Evolutionary conservation across 2,888 invertebrate species (phyloP).

Genomic region (Nemoura dubitans): DNA sequence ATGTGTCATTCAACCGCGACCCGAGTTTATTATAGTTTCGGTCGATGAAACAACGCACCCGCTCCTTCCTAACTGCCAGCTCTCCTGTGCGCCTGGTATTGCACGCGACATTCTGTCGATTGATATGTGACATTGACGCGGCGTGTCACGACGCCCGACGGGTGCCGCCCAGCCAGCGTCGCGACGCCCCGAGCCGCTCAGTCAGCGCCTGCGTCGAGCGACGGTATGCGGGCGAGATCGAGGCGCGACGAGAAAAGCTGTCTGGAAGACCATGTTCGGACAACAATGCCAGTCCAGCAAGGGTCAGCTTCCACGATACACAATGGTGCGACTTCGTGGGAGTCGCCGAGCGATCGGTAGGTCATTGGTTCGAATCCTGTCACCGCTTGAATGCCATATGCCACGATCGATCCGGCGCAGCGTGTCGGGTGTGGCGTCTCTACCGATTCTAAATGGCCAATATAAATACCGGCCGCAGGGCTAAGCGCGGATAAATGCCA

Average conservation of each 20-base stretch:
- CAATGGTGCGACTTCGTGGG: background rate
- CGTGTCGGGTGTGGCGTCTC: background rate
- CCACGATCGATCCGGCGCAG: background rate
- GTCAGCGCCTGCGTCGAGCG: background rate
- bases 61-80: background rate
- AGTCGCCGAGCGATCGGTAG: background rate
- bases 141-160: too few relatives aligned
- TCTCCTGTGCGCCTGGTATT: background rate
- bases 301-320: background rate
- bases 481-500: too few relatives aligned
- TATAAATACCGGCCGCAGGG: too few relatives aligned
- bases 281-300: background rate
- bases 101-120: background rate
- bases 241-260: too few relatives aligned
- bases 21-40: background rate
- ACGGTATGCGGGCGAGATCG: background rate
- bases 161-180: too few relatives aligned
- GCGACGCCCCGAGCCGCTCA: background rate
- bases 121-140: conserved; percentile 1
- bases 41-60: background rate
- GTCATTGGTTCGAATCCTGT: conserved; percentile 12
- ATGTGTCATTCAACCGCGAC: background rate
- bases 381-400: background rate
- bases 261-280: background rate
- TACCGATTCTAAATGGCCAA: background rate